Conservation (phyloP, 1,140 invertebrate species). For the Ceratitis capitata region DNA sequence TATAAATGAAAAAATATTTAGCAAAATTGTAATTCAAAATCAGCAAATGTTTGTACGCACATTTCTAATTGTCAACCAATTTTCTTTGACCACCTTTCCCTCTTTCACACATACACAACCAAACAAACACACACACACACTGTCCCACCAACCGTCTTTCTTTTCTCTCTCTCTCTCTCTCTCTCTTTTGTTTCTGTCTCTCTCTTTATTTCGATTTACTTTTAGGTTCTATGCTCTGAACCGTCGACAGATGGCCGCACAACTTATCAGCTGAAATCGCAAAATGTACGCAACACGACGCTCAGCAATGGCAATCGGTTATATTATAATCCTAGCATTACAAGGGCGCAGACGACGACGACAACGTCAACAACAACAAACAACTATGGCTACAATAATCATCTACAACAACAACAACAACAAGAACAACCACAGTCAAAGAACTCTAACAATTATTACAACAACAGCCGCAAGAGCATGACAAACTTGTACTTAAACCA, state of each 20-base stretch:
- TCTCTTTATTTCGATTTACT: conserved; percentile 39
- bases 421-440: background rate
- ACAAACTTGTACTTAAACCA: conserved; percentile 19
- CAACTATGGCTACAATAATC: no score
- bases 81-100: background rate
- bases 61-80: conserved; percentile 33
- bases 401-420: conserved; percentile 21
- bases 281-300: conserved; percentile 37
- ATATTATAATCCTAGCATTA: conserved; percentile 39
- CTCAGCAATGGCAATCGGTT: background rate
- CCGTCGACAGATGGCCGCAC: conserved; percentile 45
- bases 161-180: conserved; percentile 40
- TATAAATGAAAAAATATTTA: background rate
- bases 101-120: no score
- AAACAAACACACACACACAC: no score
- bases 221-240: conserved; percentile 52
- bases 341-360: conserved; percentile 7
- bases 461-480: conserved; percentile 23
- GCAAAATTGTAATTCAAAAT: background rate
- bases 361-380: background rate
- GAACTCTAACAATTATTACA: background rate
- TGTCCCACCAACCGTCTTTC: conserved; percentile 18
- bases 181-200: no score
- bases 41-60: background rate
- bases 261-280: conserved; percentile 43